Percentiles rank a stretch among this genome's conserved stretches.
These are phyloP conservation scores for Ridgeia piscesae DNA, from an alignment of 1,140 invertebrate genomes.

Conservation along the genomic window DNA sequence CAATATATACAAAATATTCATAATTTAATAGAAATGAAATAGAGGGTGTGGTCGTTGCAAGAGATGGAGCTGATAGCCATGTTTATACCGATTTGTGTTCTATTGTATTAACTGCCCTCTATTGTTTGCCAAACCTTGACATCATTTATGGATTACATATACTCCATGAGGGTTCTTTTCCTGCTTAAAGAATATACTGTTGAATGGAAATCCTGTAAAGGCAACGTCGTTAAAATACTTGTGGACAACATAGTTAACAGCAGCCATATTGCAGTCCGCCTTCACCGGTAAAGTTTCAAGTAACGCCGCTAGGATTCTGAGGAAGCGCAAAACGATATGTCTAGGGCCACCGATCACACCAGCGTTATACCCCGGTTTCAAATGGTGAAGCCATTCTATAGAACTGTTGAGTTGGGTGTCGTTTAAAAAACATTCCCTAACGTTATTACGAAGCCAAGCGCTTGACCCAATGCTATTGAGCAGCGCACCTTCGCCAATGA, in stretches of 20 bases:
- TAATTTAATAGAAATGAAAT: too few species aligned
- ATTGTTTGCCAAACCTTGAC: too few species aligned
- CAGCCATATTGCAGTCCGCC: neutral
- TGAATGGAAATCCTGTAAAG: neutral
- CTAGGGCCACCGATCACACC: neutral
- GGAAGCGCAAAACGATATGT: neutral
- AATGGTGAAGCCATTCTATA: neutral
- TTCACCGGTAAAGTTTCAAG: neutral
- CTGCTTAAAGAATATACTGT: neutral
- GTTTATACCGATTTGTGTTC: too few species aligned
- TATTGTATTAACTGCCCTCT: too few species aligned
- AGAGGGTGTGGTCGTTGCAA: too few species aligned
- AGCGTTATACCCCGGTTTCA: neutral
- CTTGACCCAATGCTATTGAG: neutral
- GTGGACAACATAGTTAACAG: neutral
- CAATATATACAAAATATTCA: too few species aligned
- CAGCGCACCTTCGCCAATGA: neutral
- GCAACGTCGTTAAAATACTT: neutral
- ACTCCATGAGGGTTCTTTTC: too few species aligned
- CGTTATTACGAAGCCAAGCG: neutral
- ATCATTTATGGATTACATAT: too few species aligned
- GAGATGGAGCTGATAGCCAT: too few species aligned
- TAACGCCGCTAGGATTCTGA: neutral
- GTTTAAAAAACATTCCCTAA: neutral
- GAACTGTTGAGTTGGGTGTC: neutral